phyloP scores from a whole-genome alignment of 1,140 invertebrate species.

The Drosophila ogumai region DNA sequence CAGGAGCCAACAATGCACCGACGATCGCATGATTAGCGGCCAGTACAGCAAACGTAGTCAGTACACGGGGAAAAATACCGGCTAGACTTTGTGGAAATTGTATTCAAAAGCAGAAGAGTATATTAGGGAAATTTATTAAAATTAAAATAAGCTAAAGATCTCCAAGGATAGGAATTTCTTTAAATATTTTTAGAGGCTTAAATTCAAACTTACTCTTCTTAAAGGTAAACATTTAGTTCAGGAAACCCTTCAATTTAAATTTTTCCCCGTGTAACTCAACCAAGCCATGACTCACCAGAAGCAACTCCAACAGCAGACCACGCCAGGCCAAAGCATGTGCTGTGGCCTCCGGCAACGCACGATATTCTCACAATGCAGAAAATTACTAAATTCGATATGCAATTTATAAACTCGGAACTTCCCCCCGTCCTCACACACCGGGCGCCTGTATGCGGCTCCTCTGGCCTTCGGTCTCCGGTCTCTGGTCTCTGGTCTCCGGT shows the following conservation, averaged over 20 bases:
- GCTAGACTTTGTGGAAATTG: neutral
- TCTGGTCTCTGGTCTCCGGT: neutral
- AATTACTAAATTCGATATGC: constrained; percentile 82
- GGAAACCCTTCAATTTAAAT: neutral
- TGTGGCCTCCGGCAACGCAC: constrained; percentile 61
- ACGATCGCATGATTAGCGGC: constrained; percentile 77
- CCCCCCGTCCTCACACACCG: neutral
- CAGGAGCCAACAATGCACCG: constrained; percentile 65
- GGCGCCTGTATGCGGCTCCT: neutral
- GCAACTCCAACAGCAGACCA: constrained; percentile 17
- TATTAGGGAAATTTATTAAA: neutral
- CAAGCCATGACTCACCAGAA: constrained; percentile 28
- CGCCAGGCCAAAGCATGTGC: constrained; percentile 20
- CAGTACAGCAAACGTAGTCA: constrained; percentile 26
- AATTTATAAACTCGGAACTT: constrained; percentile 65
- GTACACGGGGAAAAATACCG: neutral
- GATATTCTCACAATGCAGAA: constrained; percentile 67
- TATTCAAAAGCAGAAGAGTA: neutral
- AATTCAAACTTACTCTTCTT: neutral
- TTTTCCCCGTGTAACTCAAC: neutral
- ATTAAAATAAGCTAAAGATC: too few species aligned
- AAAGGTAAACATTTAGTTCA: neutral
- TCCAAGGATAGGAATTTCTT: neutral
- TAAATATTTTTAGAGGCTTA: neutral
- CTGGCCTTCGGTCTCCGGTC: constrained; percentile 6